phyloP scores from a whole-genome alignment of 2,888 invertebrate genomes.

The Sphecodes monilicornis region DNA sequence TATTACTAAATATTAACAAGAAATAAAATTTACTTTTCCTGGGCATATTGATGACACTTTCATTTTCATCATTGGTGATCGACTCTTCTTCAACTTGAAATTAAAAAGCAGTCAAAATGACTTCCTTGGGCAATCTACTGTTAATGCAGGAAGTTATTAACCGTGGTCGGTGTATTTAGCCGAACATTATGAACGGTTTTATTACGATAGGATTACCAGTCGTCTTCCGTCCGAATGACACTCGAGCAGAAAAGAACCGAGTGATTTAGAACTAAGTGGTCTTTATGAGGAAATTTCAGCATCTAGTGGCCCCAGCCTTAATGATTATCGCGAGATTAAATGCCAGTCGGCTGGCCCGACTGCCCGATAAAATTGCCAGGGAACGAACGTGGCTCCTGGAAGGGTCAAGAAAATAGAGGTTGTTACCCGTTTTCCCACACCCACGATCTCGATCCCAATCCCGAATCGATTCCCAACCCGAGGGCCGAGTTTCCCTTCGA shows the following conservation, averaged over 20 bases:
- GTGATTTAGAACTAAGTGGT: slow-evolving; percentile 49
- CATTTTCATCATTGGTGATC: no score
- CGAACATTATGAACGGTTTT: slow-evolving; percentile 52
- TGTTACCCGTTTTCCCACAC: slow-evolving; percentile 40
- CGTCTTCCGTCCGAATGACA: slow-evolving; percentile 23
- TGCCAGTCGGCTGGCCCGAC: slow-evolving; percentile 24
- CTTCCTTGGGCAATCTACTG: no score
- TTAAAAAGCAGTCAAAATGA: no score
- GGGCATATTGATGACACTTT: no score
- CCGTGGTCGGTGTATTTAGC: slow-evolving; percentile 39
- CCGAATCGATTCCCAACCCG: background rate
- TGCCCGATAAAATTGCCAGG: slow-evolving; percentile 43
- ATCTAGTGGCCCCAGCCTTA: slow-evolving; percentile 47
- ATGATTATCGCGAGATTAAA: slow-evolving; percentile 56
- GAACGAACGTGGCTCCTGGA: slow-evolving; percentile 20
- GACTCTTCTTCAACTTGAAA: no score
- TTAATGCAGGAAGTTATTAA: slow-evolving; percentile 41
- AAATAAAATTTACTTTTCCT: no score
- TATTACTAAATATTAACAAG: no score
- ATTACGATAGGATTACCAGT: slow-evolving; percentile 43
- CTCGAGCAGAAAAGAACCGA: slow-evolving; percentile 40
- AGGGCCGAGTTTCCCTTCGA: slow-evolving; percentile 51
- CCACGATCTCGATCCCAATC: slow-evolving; percentile 50
- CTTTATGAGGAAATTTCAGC: slow-evolving; percentile 56
- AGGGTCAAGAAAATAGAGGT: slow-evolving; percentile 55